phyloP scores from a whole-genome alignment of 2,113 vertebrate species.

The Amblyopsis rosae region DNA sequence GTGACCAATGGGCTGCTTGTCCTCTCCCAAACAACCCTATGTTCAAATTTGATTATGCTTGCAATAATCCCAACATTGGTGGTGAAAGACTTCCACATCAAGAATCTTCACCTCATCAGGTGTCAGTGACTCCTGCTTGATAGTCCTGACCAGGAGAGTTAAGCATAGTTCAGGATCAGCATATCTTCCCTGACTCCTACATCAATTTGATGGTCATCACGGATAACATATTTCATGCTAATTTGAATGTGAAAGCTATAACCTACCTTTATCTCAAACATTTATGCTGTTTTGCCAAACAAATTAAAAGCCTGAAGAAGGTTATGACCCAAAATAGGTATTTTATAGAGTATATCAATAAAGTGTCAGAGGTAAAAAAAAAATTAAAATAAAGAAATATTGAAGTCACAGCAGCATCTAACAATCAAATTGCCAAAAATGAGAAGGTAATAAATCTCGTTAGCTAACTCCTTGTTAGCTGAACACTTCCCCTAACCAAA shows the following conservation, averaged over 20 bases:
- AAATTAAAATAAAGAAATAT: neutral
- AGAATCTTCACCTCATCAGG: neutral
- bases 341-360: slow-evolving; percentile 31
- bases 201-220: slow-evolving; percentile 16
- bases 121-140: neutral
- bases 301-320: neutral
- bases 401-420: neutral
- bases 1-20: slow-evolving; percentile 21
- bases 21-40: slow-evolving; percentile 37
- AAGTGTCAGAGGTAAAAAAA: slow-evolving; percentile 36
- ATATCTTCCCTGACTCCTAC: neutral
- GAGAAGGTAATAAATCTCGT: too few species aligned
- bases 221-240: slow-evolving; percentile 1
- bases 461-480: too few species aligned
- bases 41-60: slow-evolving; percentile 60
- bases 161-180: slow-evolving; percentile 32
- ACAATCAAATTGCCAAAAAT: too few species aligned
- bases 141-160: neutral
- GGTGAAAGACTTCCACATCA: slow-evolving; percentile 9
- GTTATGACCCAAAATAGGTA: slow-evolving; percentile 1
- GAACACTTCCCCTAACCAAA: too few species aligned
- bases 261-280: neutral
- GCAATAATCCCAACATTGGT: slow-evolving; percentile 31
- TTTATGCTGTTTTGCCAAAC: neutral
- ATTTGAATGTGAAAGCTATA: slow-evolving; percentile 26